phyloP scores from a whole-genome alignment of 2,113 vertebrate genomes.

The Bubalus kerabau region DNA sequence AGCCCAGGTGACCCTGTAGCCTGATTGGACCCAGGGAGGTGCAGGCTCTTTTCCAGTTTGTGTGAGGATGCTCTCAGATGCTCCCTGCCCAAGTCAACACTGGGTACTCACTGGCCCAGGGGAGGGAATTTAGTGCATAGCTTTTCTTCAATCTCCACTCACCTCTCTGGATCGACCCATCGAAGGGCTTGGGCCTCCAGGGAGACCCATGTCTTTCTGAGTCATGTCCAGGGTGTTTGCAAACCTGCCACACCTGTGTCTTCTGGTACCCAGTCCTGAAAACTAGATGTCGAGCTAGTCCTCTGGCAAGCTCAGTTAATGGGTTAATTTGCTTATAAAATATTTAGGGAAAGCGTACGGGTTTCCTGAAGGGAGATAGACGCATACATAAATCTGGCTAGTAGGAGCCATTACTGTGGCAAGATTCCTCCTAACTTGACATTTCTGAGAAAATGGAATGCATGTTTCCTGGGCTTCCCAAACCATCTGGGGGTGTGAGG shows the following conservation, averaged over 20 bases:
- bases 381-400: slow-evolving; percentile 44
- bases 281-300: neutral
- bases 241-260: neutral
- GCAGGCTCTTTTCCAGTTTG: neutral
- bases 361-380: slow-evolving; percentile 28
- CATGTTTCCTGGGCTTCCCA: slow-evolving; percentile 12
- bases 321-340: slow-evolving; percentile 63
- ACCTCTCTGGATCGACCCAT: neutral
- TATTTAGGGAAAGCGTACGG: slow-evolving; percentile 48
- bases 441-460: slow-evolving; percentile 22
- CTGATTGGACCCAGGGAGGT: neutral
- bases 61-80: neutral
- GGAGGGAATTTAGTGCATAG: neutral
- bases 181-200: neutral
- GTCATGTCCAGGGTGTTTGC: neutral
- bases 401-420: slow-evolving; percentile 14
- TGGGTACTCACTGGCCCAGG: neutral
- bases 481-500: slow-evolving; percentile 37
- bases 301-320: slow-evolving; percentile 23
- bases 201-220: neutral
- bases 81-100: neutral
- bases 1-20: neutral
- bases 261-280: neutral
- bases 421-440: neutral
- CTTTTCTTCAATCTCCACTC: neutral